These are phyloP conservation scores for Parnassius mnemosyne DNA, from an alignment of 2,888 invertebrate species.

Conservation along the genomic window DNA sequence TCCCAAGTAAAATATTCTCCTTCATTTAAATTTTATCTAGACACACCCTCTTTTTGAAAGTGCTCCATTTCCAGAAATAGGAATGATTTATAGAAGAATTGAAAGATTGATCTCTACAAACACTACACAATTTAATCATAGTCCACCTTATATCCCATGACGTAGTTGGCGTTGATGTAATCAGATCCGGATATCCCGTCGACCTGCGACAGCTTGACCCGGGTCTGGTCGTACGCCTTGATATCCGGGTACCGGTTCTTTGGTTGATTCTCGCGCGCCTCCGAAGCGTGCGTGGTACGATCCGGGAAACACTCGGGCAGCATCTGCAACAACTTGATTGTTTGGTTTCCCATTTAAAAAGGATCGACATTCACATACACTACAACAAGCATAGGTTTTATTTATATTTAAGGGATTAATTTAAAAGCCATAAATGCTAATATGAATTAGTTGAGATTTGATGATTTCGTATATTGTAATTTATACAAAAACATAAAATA, in stretches of 20 bases:
- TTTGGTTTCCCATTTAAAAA: conserved; percentile 31
- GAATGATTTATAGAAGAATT: too few relatives aligned
- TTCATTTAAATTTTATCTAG: too few relatives aligned
- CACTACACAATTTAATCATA: not conserved
- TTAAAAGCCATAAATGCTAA: too few relatives aligned
- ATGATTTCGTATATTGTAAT: too few relatives aligned
- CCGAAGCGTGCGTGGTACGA: conserved; percentile 92
- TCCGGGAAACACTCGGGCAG: conserved; percentile 93
- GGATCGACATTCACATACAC: conserved; percentile 3
- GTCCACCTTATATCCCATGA: conserved; percentile 90
- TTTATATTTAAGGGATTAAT: too few relatives aligned
- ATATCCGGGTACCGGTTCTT: conserved; percentile 97
- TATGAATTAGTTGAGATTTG: too few relatives aligned
- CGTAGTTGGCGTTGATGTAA: conserved; percentile 96
- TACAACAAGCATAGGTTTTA: not conserved
- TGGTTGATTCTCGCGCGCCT: conserved; percentile 90
- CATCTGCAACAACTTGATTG: conserved; percentile 75
- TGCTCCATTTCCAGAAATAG: too few relatives aligned
- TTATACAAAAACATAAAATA: not conserved
- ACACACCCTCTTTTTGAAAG: too few relatives aligned
- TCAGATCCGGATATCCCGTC: conserved; percentile 91
- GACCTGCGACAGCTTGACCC: conserved; percentile 88
- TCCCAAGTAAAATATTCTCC: too few relatives aligned
- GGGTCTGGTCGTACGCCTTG: conserved; percentile 95
- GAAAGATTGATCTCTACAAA: too few relatives aligned